These are phyloP conservation scores for Poeciliopsis turrubarensis DNA, from an alignment of 2,113 vertebrate genomes.

Conservation along the genomic window DNA sequence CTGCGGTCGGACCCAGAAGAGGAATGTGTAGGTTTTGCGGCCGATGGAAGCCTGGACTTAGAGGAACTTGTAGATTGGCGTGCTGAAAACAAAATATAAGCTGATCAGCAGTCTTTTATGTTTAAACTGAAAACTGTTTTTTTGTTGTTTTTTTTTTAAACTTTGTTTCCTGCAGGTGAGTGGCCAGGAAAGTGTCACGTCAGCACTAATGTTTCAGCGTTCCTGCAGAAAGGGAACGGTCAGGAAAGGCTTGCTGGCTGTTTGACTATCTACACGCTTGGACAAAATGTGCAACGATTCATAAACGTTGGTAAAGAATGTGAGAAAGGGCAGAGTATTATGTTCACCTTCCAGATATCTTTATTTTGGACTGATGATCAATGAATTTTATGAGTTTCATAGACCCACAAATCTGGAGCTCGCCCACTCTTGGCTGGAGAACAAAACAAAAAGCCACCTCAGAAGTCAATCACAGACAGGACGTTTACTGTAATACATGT, in stretches of 20 bases:
- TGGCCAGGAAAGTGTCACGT: slow-evolving; percentile 1
- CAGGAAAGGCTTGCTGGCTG: not conserved
- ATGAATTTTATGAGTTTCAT: not conserved
- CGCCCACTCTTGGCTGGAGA: not conserved
- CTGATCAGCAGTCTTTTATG: slow-evolving; percentile 44
- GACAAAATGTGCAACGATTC: not conserved
- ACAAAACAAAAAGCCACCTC: slow-evolving; percentile 11
- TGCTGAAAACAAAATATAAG: slow-evolving; percentile 35
- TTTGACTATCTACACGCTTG: not conserved
- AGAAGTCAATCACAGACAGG: not conserved
- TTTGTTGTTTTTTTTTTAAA: not conserved
- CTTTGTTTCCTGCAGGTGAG: not conserved
- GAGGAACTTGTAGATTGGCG: slow-evolving; percentile 50
- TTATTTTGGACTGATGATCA: not conserved
- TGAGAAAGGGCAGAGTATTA: not conserved
- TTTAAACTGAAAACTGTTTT: slow-evolving; percentile 45
- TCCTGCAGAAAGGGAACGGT: not conserved
- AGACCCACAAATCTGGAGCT: not conserved
- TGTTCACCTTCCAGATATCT: not conserved
- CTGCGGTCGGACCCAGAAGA: slow-evolving; percentile 55
- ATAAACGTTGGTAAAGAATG: not conserved
- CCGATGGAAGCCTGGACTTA: slow-evolving; percentile 45
- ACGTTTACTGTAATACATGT: slow-evolving; percentile 4
- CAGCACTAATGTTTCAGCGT: slow-evolving; percentile 1
- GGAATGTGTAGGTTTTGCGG: slow-evolving; percentile 70